Conservation (phyloP, 2,888 invertebrate genomes). For the Hemicrepidius hirtus region DNA sequence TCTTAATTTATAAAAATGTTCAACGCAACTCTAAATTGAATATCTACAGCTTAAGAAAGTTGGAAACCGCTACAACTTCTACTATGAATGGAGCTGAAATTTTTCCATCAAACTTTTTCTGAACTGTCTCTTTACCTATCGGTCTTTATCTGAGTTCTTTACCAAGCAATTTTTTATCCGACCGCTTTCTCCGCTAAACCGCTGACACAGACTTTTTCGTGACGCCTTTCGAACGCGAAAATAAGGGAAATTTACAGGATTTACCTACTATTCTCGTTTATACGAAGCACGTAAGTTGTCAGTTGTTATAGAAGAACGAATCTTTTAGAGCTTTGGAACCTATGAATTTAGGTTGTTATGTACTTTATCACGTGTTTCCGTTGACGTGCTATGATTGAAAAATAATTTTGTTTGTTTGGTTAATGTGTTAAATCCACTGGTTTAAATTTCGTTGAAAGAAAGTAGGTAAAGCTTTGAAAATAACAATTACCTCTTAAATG, state of each 20-base stretch:
- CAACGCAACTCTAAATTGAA: constrained; percentile 35
- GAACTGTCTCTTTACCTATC: constrained; percentile 49
- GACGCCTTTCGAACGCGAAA: constrained; percentile 61
- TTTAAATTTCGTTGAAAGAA: too few relatives aligned
- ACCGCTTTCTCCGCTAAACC: constrained; percentile 58
- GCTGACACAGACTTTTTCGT: constrained; percentile 60
- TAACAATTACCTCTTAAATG: too few relatives aligned
- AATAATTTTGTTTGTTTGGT: too few relatives aligned
- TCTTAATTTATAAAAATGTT: constrained; percentile 30
- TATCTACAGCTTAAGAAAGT: constrained; percentile 28
- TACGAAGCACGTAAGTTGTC: constrained; percentile 61
- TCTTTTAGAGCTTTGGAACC: constrained; percentile 48
- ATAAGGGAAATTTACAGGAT: constrained; percentile 61
- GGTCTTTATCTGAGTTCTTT: constrained; percentile 48
- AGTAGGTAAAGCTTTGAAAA: too few relatives aligned
- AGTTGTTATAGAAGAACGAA: constrained; percentile 58
- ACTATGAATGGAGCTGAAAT: constrained; percentile 37
- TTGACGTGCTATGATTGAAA: too few relatives aligned
- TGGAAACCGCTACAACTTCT: constrained; percentile 31
- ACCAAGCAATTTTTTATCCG: constrained; percentile 53
- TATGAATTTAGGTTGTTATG: constrained; percentile 46
- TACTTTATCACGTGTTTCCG: constrained; percentile 18
- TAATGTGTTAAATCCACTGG: too few relatives aligned
- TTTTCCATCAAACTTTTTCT: constrained; percentile 49
- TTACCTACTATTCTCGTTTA: constrained; percentile 59